Base-by-base conservation (phyloP, 1,140 invertebrate species). In the Apis florea region DNA sequence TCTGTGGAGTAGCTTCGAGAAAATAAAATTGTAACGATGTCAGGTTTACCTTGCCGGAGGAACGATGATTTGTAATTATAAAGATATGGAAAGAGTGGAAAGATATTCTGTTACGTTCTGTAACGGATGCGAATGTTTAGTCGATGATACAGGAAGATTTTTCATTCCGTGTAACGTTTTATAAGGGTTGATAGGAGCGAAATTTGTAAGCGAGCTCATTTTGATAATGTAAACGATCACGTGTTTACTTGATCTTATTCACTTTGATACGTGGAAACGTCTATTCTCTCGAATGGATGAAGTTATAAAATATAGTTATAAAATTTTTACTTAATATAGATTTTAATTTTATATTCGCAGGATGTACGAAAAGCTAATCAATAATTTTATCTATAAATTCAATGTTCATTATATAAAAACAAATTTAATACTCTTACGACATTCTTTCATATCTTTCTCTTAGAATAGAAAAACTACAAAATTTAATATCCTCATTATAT, bases 51-150 rank as follows among this genome's bases (percentile, higher is more conserved):
- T 26, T n/a, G 26, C 4, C 10, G 31, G 10, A 17, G 12, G 61
- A 40, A 31, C 56, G 13, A 53, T 64, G 73, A 75, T 51, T 53
- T 75, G 59, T 64, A 75, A 75, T 75, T 64, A 31, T 47, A 4
- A 40, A 40, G 31, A 40, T 40, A 40, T 5, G 31, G 31, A 31
- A 31, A 31, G 31, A 61, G 17, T 5, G 19, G 26, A 15, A 53
- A 31, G 59, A 54, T 66, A 76, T 76, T 61, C 9, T 49, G 56
- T 59, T 73, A 47, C 19, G 11, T 31, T 40, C 31, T 40, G 5
- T 6, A 40, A 40, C 15, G 68, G 24, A 40, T 56, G 31, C 4
- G 31, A 40, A 73, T 53, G 31, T 59, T 73, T 72, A n/a, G 17
- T 58, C 54, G 31, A 72, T 47, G 54, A 67, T 67, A 67, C 8